Conservation (phyloP, 2,113 vertebrate genomes). For the Psittacula cyanocephala region DNA sequence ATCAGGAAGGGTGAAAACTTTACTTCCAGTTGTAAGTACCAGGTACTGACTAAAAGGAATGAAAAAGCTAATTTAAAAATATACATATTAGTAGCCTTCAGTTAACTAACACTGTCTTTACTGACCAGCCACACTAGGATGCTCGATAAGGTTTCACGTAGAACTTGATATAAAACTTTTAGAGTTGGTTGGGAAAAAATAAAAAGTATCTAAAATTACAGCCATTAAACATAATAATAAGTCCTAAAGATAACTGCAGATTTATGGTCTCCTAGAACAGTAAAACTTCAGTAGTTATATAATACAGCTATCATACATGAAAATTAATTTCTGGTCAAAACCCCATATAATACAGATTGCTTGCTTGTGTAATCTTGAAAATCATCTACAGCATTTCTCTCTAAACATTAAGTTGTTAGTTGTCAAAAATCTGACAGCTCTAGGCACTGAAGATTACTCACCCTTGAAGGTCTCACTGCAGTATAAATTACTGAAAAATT, state of each 20-base stretch:
- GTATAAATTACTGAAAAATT: constrained; percentile 61
- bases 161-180: not conserved
- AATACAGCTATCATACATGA: not conserved
- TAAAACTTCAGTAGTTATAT: not conserved
- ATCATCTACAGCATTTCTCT: not conserved
- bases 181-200: not conserved
- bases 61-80: not conserved
- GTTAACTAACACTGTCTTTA: not conserved
- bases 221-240: not conserved
- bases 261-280: not conserved
- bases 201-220: not conserved
- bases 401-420: not conserved
- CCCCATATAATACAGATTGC: not conserved
- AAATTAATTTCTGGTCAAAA: not conserved
- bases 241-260: not conserved
- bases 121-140: not conserved
- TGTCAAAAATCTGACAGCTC: not conserved
- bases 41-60: not conserved
- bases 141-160: accelerated
- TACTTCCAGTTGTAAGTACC: not conserved
- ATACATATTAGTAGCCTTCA: not conserved
- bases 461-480: constrained; percentile 47
- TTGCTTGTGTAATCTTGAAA: constrained; percentile 4
- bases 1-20: not conserved
- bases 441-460: constrained; percentile 35